Conservation (phyloP, 2,797 vertebrate genomes). For the Leuciscus waleckii region DNA sequence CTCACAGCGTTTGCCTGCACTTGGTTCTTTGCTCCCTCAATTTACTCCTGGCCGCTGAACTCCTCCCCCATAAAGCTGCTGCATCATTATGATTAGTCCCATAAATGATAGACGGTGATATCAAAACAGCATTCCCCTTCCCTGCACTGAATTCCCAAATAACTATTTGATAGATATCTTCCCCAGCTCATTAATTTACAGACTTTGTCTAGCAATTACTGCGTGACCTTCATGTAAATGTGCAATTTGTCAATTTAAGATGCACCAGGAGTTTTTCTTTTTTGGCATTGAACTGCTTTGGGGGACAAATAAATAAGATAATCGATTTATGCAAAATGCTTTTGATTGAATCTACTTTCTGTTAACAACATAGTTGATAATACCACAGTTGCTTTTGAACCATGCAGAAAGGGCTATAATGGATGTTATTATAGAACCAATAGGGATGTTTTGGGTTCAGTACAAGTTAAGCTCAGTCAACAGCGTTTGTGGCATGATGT, state of each 20-base stretch:
- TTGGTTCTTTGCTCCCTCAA: slow-evolving; percentile 30
- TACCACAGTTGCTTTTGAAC: not conserved
- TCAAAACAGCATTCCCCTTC: slow-evolving; percentile 16
- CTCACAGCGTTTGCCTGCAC: slow-evolving; percentile 7
- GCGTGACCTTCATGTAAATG: slow-evolving; percentile 45
- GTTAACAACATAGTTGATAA: not conserved
- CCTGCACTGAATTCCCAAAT: slow-evolving; percentile 47
- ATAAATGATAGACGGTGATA: slow-evolving; percentile 37
- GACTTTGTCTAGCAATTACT: slow-evolving; percentile 46
- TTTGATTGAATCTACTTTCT: slow-evolving; percentile 22
- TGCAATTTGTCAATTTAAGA: slow-evolving; percentile 22
- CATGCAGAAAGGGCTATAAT: not conserved
- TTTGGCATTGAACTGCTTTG: slow-evolving; percentile 10
- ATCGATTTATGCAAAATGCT: slow-evolving; percentile 4
- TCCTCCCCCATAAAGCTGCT: slow-evolving; percentile 34
- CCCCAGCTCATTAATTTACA: slow-evolving; percentile 47
- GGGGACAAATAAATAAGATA: slow-evolving; percentile 24
- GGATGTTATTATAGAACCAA: not conserved
- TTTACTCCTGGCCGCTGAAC: slow-evolving; percentile 32
- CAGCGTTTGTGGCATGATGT: not conserved
- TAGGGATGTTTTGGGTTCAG: not conserved
- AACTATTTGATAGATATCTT: slow-evolving; percentile 26
- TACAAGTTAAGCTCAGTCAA: not conserved
- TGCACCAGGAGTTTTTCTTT: slow-evolving; percentile 6
- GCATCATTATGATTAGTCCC: slow-evolving; percentile 40